Evolutionary conservation across 2,113 vertebrate species (phyloP).

Genomic region (Dromaius novaehollandiae): DNA sequence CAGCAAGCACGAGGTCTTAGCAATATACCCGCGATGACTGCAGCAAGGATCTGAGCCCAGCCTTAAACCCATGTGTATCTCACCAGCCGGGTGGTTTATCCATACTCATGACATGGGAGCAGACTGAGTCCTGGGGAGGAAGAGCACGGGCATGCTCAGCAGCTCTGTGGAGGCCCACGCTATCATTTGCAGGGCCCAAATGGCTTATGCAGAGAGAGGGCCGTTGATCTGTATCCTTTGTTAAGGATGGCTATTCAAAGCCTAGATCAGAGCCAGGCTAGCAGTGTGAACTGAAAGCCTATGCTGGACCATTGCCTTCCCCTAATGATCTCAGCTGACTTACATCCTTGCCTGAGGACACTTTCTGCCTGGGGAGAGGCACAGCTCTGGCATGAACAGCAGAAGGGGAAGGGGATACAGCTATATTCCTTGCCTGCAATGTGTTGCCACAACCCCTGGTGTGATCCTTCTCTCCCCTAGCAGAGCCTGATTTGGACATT

Average conservation of each 20-base stretch:
- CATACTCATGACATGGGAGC: accelerated
- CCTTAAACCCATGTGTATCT: neutral
- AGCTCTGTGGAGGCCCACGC: neutral
- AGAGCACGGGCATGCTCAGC: neutral
- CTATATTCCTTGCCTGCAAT: accelerated
- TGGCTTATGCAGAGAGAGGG: neutral
- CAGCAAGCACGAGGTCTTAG: neutral
- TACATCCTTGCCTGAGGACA: neutral
- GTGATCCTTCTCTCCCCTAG: neutral
- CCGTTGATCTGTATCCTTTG: neutral
- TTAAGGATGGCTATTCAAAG: neutral
- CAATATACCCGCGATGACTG: neutral
- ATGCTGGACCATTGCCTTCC: neutral
- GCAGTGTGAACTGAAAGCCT: too few species aligned
- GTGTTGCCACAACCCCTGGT: neutral
- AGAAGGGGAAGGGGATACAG: neutral
- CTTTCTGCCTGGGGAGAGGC: neutral
- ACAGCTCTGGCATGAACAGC: neutral
- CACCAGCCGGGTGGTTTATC: neutral
- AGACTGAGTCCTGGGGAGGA: neutral
- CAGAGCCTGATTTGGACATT: neutral
- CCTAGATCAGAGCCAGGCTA: neutral
- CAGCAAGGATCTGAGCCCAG: neutral
- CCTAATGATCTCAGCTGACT: neutral
- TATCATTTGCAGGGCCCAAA: neutral